A percentile compares a stretch with the other conserved stretches of the same genome.
These are phyloP conservation scores for Stichopus chloronotus DNA, from an alignment of 35 echinoderm and acorn worm species.

Conservation along the genomic window DNA sequence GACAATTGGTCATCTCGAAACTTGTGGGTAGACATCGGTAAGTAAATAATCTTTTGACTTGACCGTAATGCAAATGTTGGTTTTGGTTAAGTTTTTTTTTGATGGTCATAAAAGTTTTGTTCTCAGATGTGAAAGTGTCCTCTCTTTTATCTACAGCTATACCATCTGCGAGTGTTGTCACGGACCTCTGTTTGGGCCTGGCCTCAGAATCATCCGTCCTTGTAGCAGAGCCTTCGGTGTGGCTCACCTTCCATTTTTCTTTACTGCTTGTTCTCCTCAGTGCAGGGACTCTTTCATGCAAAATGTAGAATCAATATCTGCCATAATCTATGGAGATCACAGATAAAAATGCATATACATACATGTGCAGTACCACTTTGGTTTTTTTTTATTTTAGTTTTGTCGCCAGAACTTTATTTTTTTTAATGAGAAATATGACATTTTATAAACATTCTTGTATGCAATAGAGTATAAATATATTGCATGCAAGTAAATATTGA, in stretches of 20 bases:
- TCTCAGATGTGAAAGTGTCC: not conserved
- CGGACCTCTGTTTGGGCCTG: conserved; percentile 87
- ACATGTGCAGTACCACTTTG: not conserved
- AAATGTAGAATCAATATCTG: conserved; percentile 81
- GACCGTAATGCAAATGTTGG: too few species aligned
- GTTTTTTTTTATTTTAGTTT: too few species aligned
- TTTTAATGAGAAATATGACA: too few species aligned
- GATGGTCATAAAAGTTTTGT: too few species aligned
- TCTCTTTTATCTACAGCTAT: conserved; percentile 69
- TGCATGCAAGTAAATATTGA: too few species aligned
- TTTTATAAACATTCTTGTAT: too few species aligned
- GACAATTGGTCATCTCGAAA: too few species aligned
- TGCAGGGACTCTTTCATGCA: conserved; percentile 83
- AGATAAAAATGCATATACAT: not conserved
- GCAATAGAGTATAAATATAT: too few species aligned
- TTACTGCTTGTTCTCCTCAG: conserved; percentile 76
- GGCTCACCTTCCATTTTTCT: conserved; percentile 84
- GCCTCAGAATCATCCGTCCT: conserved; percentile 87
- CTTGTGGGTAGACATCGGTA: too few species aligned
- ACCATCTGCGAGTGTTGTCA: conserved; percentile 94
- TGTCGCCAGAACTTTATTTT: too few species aligned
- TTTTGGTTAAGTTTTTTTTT: too few species aligned
- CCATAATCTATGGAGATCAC: conserved; percentile 73
- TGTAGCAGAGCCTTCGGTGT: conserved; percentile 89
- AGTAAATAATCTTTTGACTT: too few species aligned